A percentile compares a stretch with the other conserved stretches of the same genome.
Conservation (phyloP, 2,797 vertebrate genomes). For the Helostoma temminkii region DNA sequence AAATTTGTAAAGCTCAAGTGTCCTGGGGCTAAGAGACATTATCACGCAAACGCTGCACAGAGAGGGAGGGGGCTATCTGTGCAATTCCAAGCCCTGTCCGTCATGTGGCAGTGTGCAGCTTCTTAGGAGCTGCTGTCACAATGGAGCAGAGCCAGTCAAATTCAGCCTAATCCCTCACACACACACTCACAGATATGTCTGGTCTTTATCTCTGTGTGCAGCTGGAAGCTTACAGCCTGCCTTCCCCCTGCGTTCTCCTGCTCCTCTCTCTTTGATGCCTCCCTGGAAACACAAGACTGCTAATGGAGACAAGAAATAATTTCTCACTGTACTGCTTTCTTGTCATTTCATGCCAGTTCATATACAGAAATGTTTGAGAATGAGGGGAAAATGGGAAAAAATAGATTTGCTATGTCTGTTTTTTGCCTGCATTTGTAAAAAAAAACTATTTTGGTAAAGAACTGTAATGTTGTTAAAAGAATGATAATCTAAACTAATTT, state of each 20-base stretch:
- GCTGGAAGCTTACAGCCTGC: slow-evolving; percentile 81
- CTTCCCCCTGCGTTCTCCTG: slow-evolving; percentile 57
- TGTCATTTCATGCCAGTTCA: slow-evolving; percentile 73
- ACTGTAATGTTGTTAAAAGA: slow-evolving; percentile 35
- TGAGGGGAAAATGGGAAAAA: slow-evolving; percentile 4
- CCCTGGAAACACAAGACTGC: slow-evolving; percentile 77
- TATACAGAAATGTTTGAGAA: slow-evolving; percentile 65
- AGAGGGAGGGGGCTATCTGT: slow-evolving; percentile 56
- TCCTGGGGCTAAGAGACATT: slow-evolving; percentile 58
- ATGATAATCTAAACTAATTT: slow-evolving; percentile 30
- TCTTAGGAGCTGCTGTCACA: slow-evolving; percentile 72
- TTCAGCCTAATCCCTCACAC: slow-evolving; percentile 68
- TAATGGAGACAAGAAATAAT: slow-evolving; percentile 77
- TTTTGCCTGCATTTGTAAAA: slow-evolving; percentile 23
- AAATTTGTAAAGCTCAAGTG: slow-evolving; percentile 56
- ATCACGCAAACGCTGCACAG: slow-evolving; percentile 40
- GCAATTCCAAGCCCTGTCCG: slow-evolving; percentile 79
- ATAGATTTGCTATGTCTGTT: slow-evolving; percentile 38
- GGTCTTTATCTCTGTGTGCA: slow-evolving; percentile 86
- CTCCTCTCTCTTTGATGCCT: slow-evolving; percentile 76
- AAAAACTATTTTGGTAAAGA: slow-evolving; percentile 20
- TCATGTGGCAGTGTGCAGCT: slow-evolving; percentile 84
- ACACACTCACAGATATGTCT: slow-evolving; percentile 69
- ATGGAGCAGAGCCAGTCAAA: slow-evolving; percentile 76
- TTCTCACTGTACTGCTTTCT: slow-evolving; percentile 67